Conservation (phyloP, 2,797 vertebrate species). For the Periparus ater region DNA sequence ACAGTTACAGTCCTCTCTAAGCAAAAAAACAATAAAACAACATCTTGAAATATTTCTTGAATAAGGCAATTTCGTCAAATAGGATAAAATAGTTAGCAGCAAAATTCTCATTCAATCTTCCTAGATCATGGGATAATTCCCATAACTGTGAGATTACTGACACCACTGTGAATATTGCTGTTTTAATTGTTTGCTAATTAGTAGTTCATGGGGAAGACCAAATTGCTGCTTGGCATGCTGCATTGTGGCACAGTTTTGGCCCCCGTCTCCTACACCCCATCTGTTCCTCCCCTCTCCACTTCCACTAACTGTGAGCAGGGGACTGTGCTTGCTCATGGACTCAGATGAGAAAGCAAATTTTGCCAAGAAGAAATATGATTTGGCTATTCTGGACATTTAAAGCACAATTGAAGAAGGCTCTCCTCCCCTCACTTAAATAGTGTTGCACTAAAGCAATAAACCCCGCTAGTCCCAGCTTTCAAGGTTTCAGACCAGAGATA, state of each 20-base stretch:
- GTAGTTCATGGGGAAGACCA: conserved; percentile 33
- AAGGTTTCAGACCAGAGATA: background rate
- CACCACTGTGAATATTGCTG: conserved; percentile 33
- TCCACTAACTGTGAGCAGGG: background rate
- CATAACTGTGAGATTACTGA: conserved; percentile 34
- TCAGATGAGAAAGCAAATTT: background rate
- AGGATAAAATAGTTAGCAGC: conserved; percentile 6
- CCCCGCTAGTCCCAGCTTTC: fast-evolving
- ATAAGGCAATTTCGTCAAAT: background rate
- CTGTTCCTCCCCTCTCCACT: background rate
- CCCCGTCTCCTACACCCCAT: background rate
- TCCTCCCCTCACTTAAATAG: background rate
- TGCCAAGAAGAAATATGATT: background rate
- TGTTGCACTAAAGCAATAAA: background rate
- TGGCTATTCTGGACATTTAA: background rate
- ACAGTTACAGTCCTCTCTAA: background rate
- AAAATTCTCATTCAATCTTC: conserved; percentile 27
- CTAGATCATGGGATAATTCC: conserved; percentile 21
- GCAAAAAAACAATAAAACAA: background rate
- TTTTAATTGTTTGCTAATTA: conserved; percentile 68
- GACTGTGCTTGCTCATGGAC: background rate
- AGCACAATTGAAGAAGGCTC: background rate
- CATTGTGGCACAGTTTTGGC: background rate
- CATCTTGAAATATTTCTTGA: background rate
- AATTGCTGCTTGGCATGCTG: conserved; percentile 32